Percentiles rank a stretch among this genome's conserved stretches.
Evolutionary conservation across 2,113 vertebrate species (phyloP).

Genomic region (Laticauda colubrina): DNA sequence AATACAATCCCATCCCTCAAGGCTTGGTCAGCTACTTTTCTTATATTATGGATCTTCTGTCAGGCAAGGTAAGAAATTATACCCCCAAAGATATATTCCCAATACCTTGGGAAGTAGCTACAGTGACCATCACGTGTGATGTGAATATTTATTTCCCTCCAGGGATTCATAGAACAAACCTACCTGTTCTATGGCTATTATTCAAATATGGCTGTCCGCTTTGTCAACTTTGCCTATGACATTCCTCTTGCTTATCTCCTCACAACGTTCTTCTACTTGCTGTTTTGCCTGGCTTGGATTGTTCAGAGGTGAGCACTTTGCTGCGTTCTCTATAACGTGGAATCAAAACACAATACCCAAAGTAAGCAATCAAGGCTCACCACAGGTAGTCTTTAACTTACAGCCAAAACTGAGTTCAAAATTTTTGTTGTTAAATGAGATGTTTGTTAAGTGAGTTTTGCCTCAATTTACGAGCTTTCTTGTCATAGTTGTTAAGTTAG

Average conservation of each 20-base stretch:
- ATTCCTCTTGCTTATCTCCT: slow-evolving; percentile 80
- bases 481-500: too few relatives aligned
- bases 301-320: slow-evolving; percentile 70
- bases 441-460: too few relatives aligned
- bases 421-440: too few relatives aligned
- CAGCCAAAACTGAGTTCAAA: too few relatives aligned
- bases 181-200: slow-evolving; percentile 88
- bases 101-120: not conserved
- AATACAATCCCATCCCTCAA: slow-evolving; percentile 65
- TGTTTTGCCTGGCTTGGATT: slow-evolving; percentile 78
- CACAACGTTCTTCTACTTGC: slow-evolving; percentile 69
- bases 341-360: not conserved
- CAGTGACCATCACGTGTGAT: not conserved
- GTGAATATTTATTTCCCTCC: not conserved
- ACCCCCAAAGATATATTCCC: not conserved
- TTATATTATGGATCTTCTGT: slow-evolving; percentile 79
- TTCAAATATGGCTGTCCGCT: slow-evolving; percentile 59
- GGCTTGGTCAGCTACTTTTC: slow-evolving; percentile 69
- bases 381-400: too few relatives aligned
- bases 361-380: not conserved
- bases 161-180: slow-evolving; percentile 87
- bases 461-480: too few relatives aligned
- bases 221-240: slow-evolving; percentile 70
- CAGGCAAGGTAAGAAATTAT: slow-evolving; percentile 74
- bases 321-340: not conserved